Percentiles rank a stretch among this genome's conserved stretches.
These are phyloP conservation scores for Adela reaumurella DNA, from an alignment of 2,888 invertebrate genomes.

Conservation along the genomic window DNA sequence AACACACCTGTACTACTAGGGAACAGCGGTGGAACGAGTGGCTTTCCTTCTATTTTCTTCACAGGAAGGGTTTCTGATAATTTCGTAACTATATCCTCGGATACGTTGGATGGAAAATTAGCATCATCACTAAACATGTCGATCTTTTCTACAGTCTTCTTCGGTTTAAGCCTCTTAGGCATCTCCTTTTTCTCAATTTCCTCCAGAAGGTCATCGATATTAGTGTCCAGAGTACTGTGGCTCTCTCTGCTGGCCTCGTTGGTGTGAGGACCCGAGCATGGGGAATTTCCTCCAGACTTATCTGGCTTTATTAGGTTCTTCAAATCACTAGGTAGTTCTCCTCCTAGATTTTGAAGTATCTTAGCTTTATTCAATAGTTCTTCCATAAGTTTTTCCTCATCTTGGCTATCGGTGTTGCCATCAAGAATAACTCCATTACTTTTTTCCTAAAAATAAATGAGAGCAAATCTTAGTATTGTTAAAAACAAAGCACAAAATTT, in stretches of 20 bases:
- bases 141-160: slow-evolving; percentile 19
- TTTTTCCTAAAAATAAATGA: not conserved
- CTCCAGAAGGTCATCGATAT: slow-evolving; percentile 37
- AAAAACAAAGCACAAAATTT: too few relatives aligned
- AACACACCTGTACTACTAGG: slow-evolving; percentile 21
- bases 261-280: slow-evolving; percentile 12
- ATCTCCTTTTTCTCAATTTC: slow-evolving; percentile 43
- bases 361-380: slow-evolving; percentile 48
- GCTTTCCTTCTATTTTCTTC: slow-evolving; percentile 4
- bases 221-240: slow-evolving; percentile 11
- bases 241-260: slow-evolving; percentile 19
- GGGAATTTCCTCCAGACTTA: slow-evolving; percentile 19
- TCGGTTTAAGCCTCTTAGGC: slow-evolving; percentile 19
- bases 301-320: slow-evolving; percentile 36
- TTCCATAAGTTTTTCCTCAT: slow-evolving; percentile 31
- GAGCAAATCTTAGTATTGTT: slow-evolving; percentile 5
- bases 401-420: slow-evolving; percentile 29
- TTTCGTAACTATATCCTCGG: slow-evolving; percentile 20
- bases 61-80: slow-evolving; percentile 1
- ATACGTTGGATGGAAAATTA: slow-evolving; percentile 20
- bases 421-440: not conserved
- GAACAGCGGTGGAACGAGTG: slow-evolving; percentile 19
- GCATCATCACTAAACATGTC: slow-evolving; percentile 21
- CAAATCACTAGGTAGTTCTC: slow-evolving; percentile 46
- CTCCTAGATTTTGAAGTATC: slow-evolving; percentile 49